A percentile compares a stretch with the other conserved stretches of the same genome.
Conservation (phyloP, 2,113 vertebrate species). For the Rhodinocichla rosea region DNA sequence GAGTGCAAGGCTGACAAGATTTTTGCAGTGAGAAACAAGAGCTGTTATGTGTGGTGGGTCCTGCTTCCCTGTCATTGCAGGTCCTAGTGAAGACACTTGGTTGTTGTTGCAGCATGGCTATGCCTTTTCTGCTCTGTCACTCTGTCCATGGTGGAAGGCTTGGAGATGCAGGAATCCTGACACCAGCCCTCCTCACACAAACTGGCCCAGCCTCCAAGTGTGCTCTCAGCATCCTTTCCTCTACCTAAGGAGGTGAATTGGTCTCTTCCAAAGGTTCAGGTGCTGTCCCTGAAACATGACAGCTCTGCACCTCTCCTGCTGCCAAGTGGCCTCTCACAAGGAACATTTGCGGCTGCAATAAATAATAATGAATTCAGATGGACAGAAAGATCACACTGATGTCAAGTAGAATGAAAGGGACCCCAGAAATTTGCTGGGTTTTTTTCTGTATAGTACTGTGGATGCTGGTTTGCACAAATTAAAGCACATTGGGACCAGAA, state of each 20-base stretch:
- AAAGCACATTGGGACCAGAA: conserved; percentile 23
- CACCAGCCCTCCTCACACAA: not conserved
- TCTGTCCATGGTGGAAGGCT: not conserved
- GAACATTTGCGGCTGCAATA: not conserved
- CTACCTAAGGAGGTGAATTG: not conserved
- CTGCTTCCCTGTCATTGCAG: not conserved
- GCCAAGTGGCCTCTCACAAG: not conserved
- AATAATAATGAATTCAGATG: not conserved
- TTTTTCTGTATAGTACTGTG: not conserved
- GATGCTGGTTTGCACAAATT: conserved; percentile 12
- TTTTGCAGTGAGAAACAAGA: conserved; percentile 10
- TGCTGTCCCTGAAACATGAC: not conserved
- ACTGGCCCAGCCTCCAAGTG: not conserved
- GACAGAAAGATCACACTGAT: not conserved
- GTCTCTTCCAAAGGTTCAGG: not conserved
- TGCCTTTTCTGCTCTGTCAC: not conserved
- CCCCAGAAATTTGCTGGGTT: not conserved
- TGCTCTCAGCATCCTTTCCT: not conserved
- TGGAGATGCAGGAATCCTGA: not conserved
- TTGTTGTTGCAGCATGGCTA: not conserved
- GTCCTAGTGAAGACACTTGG: not conserved
- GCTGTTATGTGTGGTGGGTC: not conserved
- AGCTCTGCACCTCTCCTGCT: not conserved
- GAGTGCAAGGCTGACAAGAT: not conserved
- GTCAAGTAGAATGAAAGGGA: conserved; percentile 13